Evolutionary conservation across 2,888 invertebrate genomes (phyloP).

Genomic region (Apodemia arnacis): DNA sequence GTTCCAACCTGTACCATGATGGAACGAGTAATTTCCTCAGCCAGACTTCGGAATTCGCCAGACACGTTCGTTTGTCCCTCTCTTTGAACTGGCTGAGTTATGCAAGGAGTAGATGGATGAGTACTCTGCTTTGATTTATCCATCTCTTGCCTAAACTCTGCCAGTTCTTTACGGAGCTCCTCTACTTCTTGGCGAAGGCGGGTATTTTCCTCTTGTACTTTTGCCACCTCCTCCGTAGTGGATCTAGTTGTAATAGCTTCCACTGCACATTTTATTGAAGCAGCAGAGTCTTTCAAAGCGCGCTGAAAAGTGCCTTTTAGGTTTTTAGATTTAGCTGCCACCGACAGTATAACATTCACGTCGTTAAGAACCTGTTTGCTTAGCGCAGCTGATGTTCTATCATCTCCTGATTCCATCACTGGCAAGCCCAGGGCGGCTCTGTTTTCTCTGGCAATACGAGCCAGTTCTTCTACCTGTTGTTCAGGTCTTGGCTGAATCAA

Average conservation of each 20-base stretch:
- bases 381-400: background rate
- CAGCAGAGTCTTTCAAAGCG: background rate
- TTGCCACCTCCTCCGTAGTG: background rate
- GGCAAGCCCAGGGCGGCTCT: background rate
- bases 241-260: background rate
- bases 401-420: background rate
- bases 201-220: background rate
- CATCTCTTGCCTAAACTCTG: background rate
- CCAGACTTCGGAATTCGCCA: background rate
- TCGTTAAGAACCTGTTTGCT: background rate
- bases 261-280: background rate
- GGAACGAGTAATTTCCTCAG: background rate
- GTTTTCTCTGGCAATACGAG: background rate
- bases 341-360: background rate
- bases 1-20: background rate
- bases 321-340: constrained; percentile 7
- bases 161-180: constrained; percentile 2
- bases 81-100: background rate
- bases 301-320: background rate
- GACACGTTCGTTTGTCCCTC: background rate
- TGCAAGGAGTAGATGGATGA: background rate
- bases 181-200: background rate
- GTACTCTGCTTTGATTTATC: background rate
- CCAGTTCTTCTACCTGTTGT: background rate
- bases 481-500: too few relatives aligned